Evolutionary conservation across 2,797 vertebrate genomes (phyloP).

Genomic region (Protosalanx chinensis): DNA sequence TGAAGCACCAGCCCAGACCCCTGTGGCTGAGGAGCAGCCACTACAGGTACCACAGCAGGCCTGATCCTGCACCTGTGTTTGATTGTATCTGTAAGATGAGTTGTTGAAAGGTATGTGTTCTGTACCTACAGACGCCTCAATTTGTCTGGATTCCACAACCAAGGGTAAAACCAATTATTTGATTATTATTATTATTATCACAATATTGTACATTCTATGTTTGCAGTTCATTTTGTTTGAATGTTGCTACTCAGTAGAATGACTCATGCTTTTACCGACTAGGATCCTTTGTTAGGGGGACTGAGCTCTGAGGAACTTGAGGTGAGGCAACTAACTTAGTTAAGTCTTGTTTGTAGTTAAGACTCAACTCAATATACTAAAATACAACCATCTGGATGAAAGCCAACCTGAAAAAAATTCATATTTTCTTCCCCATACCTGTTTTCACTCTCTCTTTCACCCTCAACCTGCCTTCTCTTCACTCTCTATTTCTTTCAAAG

Average conservation of each 20-base stretch:
- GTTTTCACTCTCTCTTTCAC: neutral
- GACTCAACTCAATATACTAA: slow-evolving; percentile 10
- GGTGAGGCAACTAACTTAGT: slow-evolving; percentile 53
- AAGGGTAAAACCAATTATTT: slow-evolving; percentile 44
- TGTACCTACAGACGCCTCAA: slow-evolving; percentile 48
- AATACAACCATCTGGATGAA: slow-evolving; percentile 18
- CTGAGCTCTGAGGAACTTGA: slow-evolving; percentile 67
- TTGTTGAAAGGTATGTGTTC: neutral
- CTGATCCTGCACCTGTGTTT: neutral
- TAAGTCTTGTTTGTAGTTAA: slow-evolving; percentile 22
- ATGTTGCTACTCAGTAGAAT: neutral
- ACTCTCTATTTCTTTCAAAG: slow-evolving; percentile 42
- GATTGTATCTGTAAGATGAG: neutral
- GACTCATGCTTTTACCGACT: slow-evolving; percentile 22
- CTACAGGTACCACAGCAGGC: neutral
- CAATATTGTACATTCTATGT: slow-evolving; percentile 6
- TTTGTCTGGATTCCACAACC: slow-evolving; percentile 53
- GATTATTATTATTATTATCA: neutral
- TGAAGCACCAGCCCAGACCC: neutral
- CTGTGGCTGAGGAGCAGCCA: neutral
- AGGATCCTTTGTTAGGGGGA: slow-evolving; percentile 54
- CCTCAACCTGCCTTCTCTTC: neutral
- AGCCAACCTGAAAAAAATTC: too few relatives aligned
- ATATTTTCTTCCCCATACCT: neutral
- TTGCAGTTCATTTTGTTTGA: slow-evolving; percentile 10